These are phyloP conservation scores for Tryphoninae sp. DNA, from an alignment of 2,888 invertebrate species.

Conservation along the genomic window DNA sequence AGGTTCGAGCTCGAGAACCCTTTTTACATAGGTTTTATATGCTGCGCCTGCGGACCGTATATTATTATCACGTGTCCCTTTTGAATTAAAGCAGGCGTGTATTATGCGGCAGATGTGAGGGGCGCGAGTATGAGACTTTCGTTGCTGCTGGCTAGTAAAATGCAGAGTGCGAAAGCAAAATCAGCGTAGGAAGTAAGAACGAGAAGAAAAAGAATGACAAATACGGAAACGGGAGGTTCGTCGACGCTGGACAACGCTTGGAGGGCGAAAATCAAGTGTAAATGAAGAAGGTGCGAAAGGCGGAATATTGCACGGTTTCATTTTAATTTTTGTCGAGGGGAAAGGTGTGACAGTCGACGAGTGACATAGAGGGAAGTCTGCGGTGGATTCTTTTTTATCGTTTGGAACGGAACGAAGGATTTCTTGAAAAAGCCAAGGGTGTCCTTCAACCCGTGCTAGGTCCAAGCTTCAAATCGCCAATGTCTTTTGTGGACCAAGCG, in stretches of 20 bases:
- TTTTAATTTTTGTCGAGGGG: not conserved
- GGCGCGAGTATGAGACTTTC: conserved; percentile 8
- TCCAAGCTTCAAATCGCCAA: too few species aligned
- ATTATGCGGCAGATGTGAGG: conserved; percentile 46
- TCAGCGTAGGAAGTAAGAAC: conserved; percentile 28
- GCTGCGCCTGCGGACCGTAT: conserved; percentile 40
- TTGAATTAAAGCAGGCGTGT: conserved; percentile 60
- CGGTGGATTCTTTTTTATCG: too few species aligned
- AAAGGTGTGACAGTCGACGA: too few species aligned
- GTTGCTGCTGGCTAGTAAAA: conserved; percentile 17
- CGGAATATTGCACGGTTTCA: not conserved
- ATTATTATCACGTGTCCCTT: conserved; percentile 62
- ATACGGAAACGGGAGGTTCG: not conserved
- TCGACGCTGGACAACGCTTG: conserved; percentile 6
- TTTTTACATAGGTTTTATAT: conserved; percentile 51
- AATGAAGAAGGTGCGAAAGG: conserved; percentile 28
- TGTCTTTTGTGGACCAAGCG: too few species aligned
- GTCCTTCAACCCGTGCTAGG: too few species aligned
- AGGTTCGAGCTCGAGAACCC: conserved; percentile 34
- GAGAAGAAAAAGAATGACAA: conserved; percentile 1
- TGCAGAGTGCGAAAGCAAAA: conserved; percentile 11
- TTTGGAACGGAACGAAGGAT: too few species aligned
- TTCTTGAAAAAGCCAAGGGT: too few species aligned
- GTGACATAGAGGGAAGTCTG: too few species aligned
- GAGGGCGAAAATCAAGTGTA: conserved; percentile 13